phyloP scores from a whole-genome alignment of 2,888 invertebrate species.

The Danaus chrysippus region DNA sequence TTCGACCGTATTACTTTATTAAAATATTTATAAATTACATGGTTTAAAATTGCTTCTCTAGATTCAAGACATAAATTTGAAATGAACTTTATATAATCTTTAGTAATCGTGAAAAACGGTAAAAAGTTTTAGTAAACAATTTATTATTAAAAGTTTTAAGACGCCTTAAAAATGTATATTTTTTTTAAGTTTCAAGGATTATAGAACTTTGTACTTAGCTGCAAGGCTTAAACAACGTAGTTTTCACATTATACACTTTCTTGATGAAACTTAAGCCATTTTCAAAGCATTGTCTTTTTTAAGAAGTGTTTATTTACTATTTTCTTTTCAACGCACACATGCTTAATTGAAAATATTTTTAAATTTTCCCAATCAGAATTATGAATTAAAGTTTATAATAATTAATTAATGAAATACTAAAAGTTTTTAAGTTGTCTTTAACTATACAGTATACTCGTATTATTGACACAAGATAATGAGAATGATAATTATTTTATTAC shows the following conservation, averaged over 20 bases:
- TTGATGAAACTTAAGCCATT: slow-evolving; percentile 25
- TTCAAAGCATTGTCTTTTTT: slow-evolving; percentile 4
- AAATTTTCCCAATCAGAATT: no score
- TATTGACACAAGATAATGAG: no score
- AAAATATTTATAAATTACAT: no score
- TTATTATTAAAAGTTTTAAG: slow-evolving; percentile 15
- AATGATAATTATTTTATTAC: no score
- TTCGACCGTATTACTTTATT: no score
- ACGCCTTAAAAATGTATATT: slow-evolving; percentile 11
- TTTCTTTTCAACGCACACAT: background rate
- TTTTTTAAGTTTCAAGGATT: slow-evolving; percentile 19
- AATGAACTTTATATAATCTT: background rate
- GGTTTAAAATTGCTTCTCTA: no score
- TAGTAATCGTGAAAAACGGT: background rate
- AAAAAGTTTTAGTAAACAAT: slow-evolving; percentile 14
- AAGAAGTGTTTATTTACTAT: slow-evolving; percentile 2
- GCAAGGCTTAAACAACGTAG: slow-evolving; percentile 23
- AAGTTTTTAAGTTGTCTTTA: no score
- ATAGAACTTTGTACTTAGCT: slow-evolving; percentile 24
- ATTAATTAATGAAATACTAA: no score
- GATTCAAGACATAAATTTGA: background rate
- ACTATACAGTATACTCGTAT: no score
- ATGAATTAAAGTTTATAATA: no score
- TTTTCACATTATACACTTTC: slow-evolving; percentile 26
- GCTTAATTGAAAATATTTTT: no score